Evolutionary conservation across 2,113 vertebrate species (phyloP), one percentile per base, ranked within the genome.

Genomic region (Smithornis capensis): DNA sequence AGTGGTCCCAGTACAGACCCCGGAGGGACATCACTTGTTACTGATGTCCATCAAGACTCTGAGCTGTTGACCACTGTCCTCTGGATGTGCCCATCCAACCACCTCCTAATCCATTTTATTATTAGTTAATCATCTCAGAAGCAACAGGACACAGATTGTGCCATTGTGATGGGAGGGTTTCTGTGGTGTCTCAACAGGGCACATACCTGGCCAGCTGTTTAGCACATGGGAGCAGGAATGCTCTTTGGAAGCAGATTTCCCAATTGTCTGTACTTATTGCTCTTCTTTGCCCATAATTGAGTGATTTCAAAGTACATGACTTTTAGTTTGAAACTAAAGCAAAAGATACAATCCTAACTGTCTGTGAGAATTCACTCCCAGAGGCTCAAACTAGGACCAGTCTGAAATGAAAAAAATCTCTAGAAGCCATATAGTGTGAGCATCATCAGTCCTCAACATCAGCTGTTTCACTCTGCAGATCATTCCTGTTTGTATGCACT

Each of bases 1-100:
- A 9, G 8, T 74, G 23, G 15, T 52, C 19, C 27, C 44, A 28
- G 0, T 44, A 24, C 0, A 1, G 60, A 28, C 18, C 37, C 31
- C 76, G 57, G 35, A 50, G 76, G n/a, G 42, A 33, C 35, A 42
- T 14, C 27, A 44, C 31, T 74, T 81, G 27, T 59, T 45, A 44
- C 19, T 50, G 27, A 7, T n/a, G 33, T n/a, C 38, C 45, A 25
- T 42, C 35, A 27, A 49, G 40, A 56, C 25, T 64, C 49, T 35
- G 14, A 56, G 19, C 53, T 19, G 6, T 14, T 52, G 5, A 17
- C 23, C 7, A 4, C 8, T 18, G 9, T 24, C 3, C 23, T 75
- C 10, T 60, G 45, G 1, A 29, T 52, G 16, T 38, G 27, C 33
- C 31, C 44, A 10, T 74, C 12, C 45, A 38, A 45, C 19, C 24